These are phyloP conservation scores for Callosobruchus maculatus DNA, from an alignment of 2,888 invertebrate genomes.

Conservation along the genomic window DNA sequence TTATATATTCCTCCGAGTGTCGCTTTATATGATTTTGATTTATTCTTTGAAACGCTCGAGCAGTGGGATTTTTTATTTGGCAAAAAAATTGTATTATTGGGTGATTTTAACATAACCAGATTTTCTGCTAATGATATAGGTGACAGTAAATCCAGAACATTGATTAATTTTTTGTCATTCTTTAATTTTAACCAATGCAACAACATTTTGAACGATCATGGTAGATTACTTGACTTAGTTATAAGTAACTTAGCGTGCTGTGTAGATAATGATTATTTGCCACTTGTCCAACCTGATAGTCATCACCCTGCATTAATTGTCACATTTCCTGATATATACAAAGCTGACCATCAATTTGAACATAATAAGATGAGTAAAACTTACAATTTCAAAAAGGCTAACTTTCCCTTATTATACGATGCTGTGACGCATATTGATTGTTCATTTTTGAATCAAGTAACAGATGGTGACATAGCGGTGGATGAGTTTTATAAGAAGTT, in stretches of 20 bases:
- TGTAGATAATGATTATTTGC: neutral
- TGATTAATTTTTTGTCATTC: conserved; percentile 4
- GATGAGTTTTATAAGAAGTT: conserved; percentile 6
- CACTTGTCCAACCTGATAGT: conserved; percentile 4
- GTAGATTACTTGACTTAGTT: conserved; percentile 1
- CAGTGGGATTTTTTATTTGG: neutral
- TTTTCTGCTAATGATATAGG: neutral
- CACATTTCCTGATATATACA: neutral
- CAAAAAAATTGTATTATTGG: neutral
- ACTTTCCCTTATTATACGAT: conserved; percentile 4
- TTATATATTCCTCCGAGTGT: conserved; percentile 3
- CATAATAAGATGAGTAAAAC: conserved; percentile 1
- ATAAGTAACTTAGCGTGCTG: conserved; percentile 3
- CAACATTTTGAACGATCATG: neutral
- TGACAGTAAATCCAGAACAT: neutral
- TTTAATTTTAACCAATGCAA: conserved; percentile 3
- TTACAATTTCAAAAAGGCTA: conserved; percentile 5
- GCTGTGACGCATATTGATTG: conserved; percentile 2
- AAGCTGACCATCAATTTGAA: conserved; percentile 2
- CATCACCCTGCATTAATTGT: conserved; percentile 9
- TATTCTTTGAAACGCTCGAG: neutral
- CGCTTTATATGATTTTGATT: conserved; percentile 1
- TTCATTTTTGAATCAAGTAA: neutral
- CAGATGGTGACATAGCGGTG: conserved; percentile 3
- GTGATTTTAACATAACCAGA: neutral